Evolutionary conservation across 1,140 invertebrate species (phyloP).

Genomic region (Laodelphax striatellus): DNA sequence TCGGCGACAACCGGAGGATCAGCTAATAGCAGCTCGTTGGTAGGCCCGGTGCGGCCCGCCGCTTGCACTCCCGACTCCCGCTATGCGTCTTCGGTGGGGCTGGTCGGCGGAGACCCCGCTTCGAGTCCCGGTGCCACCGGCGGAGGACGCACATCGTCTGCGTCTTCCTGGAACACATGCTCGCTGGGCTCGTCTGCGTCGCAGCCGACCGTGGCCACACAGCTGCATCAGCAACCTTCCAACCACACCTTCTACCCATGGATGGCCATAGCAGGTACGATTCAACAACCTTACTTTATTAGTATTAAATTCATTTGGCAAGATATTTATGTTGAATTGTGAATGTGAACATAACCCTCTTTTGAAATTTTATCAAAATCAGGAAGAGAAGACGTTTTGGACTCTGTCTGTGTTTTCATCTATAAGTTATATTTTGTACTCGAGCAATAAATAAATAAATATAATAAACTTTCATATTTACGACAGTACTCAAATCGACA

Average conservation of each 20-base stretch:
- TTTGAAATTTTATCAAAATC: no score
- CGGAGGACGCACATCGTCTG: slow-evolving; percentile 40
- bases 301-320: no score
- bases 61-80: slow-evolving; percentile 77
- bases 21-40: slow-evolving; percentile 25
- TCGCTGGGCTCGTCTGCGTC: slow-evolving; percentile 58
- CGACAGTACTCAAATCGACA: no score
- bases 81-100: slow-evolving; percentile 41
- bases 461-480: no score
- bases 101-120: slow-evolving; percentile 58
- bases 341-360: no score
- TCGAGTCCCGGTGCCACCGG: slow-evolving; percentile 60
- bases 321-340: no score
- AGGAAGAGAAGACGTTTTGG: no score
- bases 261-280: slow-evolving; percentile 92
- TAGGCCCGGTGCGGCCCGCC: slow-evolving; percentile 58
- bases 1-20: slow-evolving; percentile 39
- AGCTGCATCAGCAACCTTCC: slow-evolving; percentile 67
- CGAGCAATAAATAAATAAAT: no score
- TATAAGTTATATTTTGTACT: no score
- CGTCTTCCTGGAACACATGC: slow-evolving; percentile 71
- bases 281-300: neutral
- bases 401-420: no score
- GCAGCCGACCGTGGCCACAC: slow-evolving; percentile 59
- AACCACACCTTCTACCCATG: slow-evolving; percentile 94